A percentile compares a stretch with the other conserved stretches of the same genome.
These are phyloP conservation scores for Incurvaria masculella DNA, from an alignment of 2,888 invertebrate genomes.

Conservation along the genomic window DNA sequence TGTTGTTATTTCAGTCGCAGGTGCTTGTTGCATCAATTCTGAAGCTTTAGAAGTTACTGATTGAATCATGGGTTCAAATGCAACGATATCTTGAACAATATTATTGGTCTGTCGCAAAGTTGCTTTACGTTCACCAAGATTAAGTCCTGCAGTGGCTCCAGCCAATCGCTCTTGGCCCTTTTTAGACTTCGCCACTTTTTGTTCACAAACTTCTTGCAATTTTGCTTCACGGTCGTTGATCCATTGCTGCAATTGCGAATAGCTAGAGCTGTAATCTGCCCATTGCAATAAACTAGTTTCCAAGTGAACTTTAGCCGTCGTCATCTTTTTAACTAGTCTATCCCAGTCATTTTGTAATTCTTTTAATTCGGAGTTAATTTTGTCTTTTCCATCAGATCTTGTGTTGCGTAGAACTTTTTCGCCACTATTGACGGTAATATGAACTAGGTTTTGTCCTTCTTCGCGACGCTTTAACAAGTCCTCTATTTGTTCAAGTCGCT, in stretches of 20 bases:
- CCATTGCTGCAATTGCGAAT: conserved; percentile 91
- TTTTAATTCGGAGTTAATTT: conserved; percentile 81
- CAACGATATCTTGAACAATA: conserved; percentile 94
- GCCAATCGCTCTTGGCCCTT: conserved; percentile 65
- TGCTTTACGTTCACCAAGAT: conserved; percentile 84
- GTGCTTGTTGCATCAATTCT: conserved; percentile 85
- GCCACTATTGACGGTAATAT: conserved; percentile 83
- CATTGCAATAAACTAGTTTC: conserved; percentile 91
- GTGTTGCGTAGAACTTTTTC: conserved; percentile 88
- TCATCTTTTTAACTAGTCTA: conserved; percentile 84
- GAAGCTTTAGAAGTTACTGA: conserved; percentile 92
- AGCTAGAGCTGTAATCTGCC: conserved; percentile 95
- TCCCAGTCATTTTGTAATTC: conserved; percentile 93
- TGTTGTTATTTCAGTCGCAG: conserved; percentile 86
- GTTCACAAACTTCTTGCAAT: conserved; percentile 84
- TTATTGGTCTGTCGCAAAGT: conserved; percentile 88
- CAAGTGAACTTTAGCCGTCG: conserved; percentile 85
- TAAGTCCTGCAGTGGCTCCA: conserved; percentile 72
- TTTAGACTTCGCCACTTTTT: conserved; percentile 75
- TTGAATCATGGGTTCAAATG: conserved; percentile 96
- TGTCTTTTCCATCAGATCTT: conserved; percentile 84
- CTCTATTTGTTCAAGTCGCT: conserved; percentile 74
- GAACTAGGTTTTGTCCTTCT: conserved; percentile 82
- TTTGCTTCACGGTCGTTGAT: conserved; percentile 91
- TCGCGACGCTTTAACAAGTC: conserved; percentile 78